Evolutionary conservation across 1,140 invertebrate species (phyloP).

Genomic region (Oedothorax gibbosus): DNA sequence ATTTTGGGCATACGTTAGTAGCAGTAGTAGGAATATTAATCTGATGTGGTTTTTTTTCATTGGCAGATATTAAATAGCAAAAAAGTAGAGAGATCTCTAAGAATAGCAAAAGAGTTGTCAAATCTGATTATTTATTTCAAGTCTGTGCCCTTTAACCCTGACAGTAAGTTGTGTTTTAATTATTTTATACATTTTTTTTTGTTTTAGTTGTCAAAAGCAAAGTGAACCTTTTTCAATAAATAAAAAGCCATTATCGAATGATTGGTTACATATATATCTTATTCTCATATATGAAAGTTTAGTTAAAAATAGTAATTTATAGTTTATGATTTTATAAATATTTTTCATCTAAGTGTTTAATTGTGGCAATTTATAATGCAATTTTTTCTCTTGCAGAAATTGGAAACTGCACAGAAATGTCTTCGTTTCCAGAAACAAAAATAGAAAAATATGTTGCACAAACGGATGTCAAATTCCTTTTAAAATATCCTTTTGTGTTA

Average conservation of each 20-base stretch:
- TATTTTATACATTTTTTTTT: conserved; percentile 17
- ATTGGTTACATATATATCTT: too few relatives aligned
- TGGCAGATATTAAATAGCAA: conserved; percentile 79
- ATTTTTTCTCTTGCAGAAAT: conserved; percentile 54
- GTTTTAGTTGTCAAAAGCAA: neutral
- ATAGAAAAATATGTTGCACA: conserved; percentile 89
- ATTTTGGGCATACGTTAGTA: too few relatives aligned
- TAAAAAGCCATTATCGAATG: too few relatives aligned
- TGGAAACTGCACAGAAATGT: conserved; percentile 91
- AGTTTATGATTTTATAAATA: too few relatives aligned
- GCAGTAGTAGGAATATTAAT: too few relatives aligned
- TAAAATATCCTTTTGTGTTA: conserved; percentile 78
- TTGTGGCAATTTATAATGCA: neutral
- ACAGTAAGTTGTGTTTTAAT: conserved; percentile 66
- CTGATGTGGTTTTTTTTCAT: neutral
- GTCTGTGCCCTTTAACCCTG: conserved; percentile 76
- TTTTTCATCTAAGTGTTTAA: too few relatives aligned
- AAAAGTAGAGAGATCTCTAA: conserved; percentile 87
- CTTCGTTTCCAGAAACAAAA: conserved; percentile 95
- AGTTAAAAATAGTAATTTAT: too few relatives aligned
- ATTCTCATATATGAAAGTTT: too few relatives aligned
- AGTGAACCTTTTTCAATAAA: too few relatives aligned
- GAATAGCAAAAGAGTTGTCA: conserved; percentile 95
- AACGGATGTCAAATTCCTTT: conserved; percentile 81
- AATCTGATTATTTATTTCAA: conserved; percentile 96